Evolutionary conservation across 1,140 invertebrate species (phyloP).

Genomic region (Bombyx mori): DNA sequence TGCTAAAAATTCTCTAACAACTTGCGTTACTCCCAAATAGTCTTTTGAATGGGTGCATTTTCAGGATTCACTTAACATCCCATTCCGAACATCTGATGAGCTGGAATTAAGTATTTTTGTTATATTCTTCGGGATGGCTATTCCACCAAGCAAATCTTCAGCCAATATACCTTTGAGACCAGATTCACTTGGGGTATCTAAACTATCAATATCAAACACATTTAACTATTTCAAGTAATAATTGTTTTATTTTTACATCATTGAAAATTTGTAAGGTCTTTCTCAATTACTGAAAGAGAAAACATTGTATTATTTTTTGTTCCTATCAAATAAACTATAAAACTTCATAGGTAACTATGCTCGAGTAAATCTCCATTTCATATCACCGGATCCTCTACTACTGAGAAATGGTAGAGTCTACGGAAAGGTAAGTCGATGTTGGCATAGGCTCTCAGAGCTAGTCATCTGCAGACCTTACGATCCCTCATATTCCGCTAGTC

Average conservation of each 20-base stretch:
- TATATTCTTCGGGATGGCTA: background rate
- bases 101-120: background rate
- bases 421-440: too few relatives aligned
- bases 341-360: background rate
- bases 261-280: background rate
- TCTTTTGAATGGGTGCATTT: background rate
- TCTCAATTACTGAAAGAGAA: background rate
- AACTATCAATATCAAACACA: background rate
- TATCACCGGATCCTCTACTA: too few relatives aligned
- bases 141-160: background rate
- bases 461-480: too few relatives aligned
- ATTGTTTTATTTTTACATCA: background rate
- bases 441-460: too few relatives aligned
- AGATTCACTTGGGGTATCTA: background rate
- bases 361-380: too few relatives aligned
- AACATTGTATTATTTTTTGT: background rate
- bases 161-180: background rate
- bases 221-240: background rate
- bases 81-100: background rate
- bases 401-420: too few relatives aligned
- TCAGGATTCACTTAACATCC: background rate
- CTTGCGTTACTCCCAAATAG: background rate
- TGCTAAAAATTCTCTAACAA: background rate
- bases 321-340: background rate
- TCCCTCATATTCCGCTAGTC: too few relatives aligned